These are phyloP conservation scores for Dromas ardeola DNA, from an alignment of 2,113 vertebrate species.

Conservation along the genomic window DNA sequence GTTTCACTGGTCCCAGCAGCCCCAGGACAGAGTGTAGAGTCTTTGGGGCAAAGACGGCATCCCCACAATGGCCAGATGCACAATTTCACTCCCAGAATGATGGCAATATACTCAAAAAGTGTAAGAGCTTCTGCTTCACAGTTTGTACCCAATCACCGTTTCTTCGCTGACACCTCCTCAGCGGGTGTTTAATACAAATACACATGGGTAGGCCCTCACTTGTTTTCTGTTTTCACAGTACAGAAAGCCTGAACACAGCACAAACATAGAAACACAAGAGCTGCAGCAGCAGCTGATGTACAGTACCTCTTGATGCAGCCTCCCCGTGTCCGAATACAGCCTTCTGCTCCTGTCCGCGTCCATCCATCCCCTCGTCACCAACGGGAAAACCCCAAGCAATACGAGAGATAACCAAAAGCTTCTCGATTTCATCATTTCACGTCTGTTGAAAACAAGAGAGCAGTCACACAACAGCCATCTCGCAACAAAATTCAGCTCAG, in stretches of 20 bases:
- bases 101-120: not conserved
- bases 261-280: not conserved
- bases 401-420: slow-evolving; percentile 79
- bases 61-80: not conserved
- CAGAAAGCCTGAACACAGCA: not conserved
- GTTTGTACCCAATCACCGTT: not conserved
- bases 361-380: slow-evolving; percentile 76
- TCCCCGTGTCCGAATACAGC: slow-evolving; percentile 9
- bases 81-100: not conserved
- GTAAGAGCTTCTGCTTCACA: not conserved
- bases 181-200: not conserved
- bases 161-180: not conserved
- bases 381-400: slow-evolving; percentile 79
- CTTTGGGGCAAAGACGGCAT: not conserved
- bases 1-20: not conserved
- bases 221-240: not conserved
- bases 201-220: not conserved
- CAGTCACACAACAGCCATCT: not conserved
- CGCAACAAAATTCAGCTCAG: not conserved
- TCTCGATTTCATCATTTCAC: slow-evolving; percentile 81
- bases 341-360: slow-evolving; percentile 62
- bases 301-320: slow-evolving; percentile 76
- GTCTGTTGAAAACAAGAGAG: slow-evolving; percentile 70
- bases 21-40: not conserved
- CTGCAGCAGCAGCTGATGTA: not conserved